Evolutionary conservation across 2,113 vertebrate genomes (phyloP), one percentile per base, ranked within the genome.

Genomic region (Passer montanus): DNA sequence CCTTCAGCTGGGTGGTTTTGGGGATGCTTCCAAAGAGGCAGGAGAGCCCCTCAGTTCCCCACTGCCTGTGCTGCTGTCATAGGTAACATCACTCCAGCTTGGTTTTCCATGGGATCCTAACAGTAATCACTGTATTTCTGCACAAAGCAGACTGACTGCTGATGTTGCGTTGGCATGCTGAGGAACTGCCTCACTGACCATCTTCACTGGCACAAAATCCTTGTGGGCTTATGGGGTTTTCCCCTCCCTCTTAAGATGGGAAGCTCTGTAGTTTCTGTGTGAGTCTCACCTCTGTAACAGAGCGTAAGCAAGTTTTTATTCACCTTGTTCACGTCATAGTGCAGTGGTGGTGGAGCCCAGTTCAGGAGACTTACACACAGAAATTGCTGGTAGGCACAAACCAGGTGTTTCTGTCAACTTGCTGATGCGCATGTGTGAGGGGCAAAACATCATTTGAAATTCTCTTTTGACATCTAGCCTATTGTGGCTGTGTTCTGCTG

Each of bases 391-490:
- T 82, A 76, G 60, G 55, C 79, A 66, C 68, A 92, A 80, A 59
- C 37, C 79, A 88, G 50, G 59, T 92, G 43, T 10, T 92, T 94
- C 69, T 88, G 50, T 91, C 88, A 87, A 17, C 67, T 77, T 50
- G 66, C 46, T 89, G 70, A 41, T 75, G 44, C 56, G 41, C 1
- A 1, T 47, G 5, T 58, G 28, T 37, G 68, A 83, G 70, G 72
- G 56, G 89, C 80, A 89, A 89, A 93, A 70, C 55, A 52, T 21
- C 33, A 3, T 84, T 84, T 92, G 43, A 69, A 64, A 60, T 89
- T 95, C 77, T 84, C 49, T 74, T 67, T 56, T 85, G 89, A 91
- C 74, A 73, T n/a, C n/a, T 56, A 87, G 70, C 88, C 88, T 96
- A 13, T 79, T 88, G 92, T 93, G 88, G 82, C 67, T 75, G 7